Base-by-base conservation (phyloP, 2,888 invertebrate genomes). In the Tanypteryx hageni region DNA sequence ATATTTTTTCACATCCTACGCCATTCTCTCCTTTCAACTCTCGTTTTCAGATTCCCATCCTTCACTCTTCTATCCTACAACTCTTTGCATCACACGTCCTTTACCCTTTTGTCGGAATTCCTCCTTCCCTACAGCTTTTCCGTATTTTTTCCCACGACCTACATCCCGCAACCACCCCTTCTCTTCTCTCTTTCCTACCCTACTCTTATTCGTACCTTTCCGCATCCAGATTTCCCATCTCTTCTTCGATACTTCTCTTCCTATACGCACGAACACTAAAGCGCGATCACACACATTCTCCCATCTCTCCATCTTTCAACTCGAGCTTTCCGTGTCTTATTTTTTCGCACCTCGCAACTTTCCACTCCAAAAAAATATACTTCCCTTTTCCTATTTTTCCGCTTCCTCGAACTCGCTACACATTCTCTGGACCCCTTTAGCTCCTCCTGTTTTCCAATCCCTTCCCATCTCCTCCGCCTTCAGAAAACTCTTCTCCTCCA, bases 341-440 rank as follows among this genome's bases (percentile, higher is more conserved):
- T 76, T 76, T 76, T 76, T 76, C 76, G 27, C 76, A 76, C 76
- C 76, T 76, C 76, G 76, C 76, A 76, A 76, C 76, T 76, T 76
- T 76, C 27, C 76, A 76, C 76, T 76, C 27, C 22, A 76, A 76
- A 27, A 61, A 16, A 61, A 16, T 16, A n/a, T 14, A 10, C n/a
- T n/a, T 9, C 10, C 58, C 57, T 57, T 84, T 57, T n/a, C 22
- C 85, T 83, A n/a, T 83, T 83, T 76, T n/a, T 57, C 83, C 82
- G 82, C 82, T 82, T 83, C 56, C 56, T 14, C 22, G 76, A 76
- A 31, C 18, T 44, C 56, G 14, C 82, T 31, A 13, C n/a, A 3
- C 10, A 22, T n/a, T 27, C 76, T 76, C 57, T n/a, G n/a, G n/a
- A 58, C n/a, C 58, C 57, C 85, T n/a, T 61, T 61, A 58, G 8